phyloP scores from a whole-genome alignment of 2,797 vertebrate genomes.

The Sebastiscus tertius region DNA sequence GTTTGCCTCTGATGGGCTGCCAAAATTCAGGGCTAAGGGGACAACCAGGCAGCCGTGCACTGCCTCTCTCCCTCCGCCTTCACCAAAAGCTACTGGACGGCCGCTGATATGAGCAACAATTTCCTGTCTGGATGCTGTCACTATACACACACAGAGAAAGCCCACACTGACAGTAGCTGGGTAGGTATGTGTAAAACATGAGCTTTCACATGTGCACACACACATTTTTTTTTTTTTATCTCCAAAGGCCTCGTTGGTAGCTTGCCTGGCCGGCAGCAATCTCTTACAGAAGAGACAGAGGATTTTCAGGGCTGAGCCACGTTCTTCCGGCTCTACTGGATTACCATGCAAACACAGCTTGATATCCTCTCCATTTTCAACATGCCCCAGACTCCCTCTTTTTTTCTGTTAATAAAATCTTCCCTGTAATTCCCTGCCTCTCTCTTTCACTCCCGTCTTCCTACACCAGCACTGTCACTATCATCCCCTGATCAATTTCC shows the following conservation, averaged over 20 bases:
- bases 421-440: constrained; percentile 3
- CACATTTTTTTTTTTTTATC: constrained; percentile 19
- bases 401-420: constrained; percentile 29
- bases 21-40: constrained; percentile 59
- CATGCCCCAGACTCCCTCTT: constrained; percentile 16
- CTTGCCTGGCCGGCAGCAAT: constrained; percentile 31
- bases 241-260: constrained; percentile 16
- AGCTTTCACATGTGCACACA: neutral
- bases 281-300: constrained; percentile 17
- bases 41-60: constrained; percentile 46
- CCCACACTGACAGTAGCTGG: neutral
- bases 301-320: constrained; percentile 37
- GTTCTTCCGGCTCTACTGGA: constrained; percentile 36
- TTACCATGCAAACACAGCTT: constrained; percentile 41
- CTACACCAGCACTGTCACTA: neutral
- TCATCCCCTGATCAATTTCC: constrained; percentile 17
- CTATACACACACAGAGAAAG: neutral
- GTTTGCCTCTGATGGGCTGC: constrained; percentile 70
- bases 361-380: constrained; percentile 26
- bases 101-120: constrained; percentile 61
- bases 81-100: constrained; percentile 37
- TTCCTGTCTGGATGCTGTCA: constrained; percentile 42
- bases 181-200: constrained; percentile 30
- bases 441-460: neutral
- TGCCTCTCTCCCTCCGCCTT: constrained; percentile 20